These are phyloP conservation scores for Amazona vittata DNA, from an alignment of 2,113 vertebrate species.

Conservation along the genomic window DNA sequence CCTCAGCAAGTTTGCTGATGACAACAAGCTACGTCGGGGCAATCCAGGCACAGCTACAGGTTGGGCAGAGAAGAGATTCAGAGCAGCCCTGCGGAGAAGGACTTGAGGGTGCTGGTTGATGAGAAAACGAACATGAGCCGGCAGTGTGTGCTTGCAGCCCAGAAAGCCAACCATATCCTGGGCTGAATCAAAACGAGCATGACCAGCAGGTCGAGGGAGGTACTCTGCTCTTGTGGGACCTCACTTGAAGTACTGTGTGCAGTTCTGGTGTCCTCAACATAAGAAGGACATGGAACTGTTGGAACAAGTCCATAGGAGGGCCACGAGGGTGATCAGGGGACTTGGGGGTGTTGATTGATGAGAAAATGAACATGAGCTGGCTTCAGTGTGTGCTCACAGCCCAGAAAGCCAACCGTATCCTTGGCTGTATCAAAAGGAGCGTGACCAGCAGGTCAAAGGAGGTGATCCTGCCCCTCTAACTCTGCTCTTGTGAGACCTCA, in stretches of 20 bases:
- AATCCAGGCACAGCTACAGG: background rate
- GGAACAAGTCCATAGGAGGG: no score
- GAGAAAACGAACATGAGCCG: background rate
- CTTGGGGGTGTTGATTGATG: background rate
- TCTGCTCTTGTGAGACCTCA: no score
- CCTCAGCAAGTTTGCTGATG: background rate
- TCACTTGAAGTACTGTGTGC: no score
- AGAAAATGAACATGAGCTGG: background rate
- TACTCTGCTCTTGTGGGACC: no score
- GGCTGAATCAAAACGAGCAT: no score
- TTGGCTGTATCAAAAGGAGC: no score
- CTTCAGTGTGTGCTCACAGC: background rate
- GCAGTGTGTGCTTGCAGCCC: background rate
- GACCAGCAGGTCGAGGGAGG: no score
- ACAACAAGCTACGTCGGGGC: background rate
- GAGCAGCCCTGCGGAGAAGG: background rate
- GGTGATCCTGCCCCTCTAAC: no score
- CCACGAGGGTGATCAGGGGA: no score
- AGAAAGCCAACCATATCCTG: background rate
- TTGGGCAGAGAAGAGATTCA: background rate
- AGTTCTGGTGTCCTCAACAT: no score
- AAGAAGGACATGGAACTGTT: no score
- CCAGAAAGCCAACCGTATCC: background rate
- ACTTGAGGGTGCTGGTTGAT: background rate
- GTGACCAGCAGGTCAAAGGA: no score